phyloP scores from a whole-genome alignment of 2,797 vertebrate genomes.

The Chrysocyon brachyurus region DNA sequence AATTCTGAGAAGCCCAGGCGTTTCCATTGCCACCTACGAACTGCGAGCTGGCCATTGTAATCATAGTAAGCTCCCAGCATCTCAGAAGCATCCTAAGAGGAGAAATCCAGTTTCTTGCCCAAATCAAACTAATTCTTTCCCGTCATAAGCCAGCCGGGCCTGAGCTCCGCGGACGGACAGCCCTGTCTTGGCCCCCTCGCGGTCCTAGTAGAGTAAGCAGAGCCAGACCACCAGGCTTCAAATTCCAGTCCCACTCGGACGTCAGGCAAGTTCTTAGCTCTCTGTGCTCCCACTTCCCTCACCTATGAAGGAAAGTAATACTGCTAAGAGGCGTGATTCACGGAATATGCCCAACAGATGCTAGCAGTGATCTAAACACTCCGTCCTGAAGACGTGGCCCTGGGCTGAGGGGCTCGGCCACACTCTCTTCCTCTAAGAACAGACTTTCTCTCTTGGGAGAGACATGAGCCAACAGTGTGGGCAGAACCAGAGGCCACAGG shows the following conservation, averaged over 20 bases:
- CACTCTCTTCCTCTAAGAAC: background rate
- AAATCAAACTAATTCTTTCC: background rate
- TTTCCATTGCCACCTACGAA: background rate
- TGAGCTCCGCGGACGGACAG: background rate
- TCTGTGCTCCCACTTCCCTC: background rate
- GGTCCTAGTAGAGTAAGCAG: background rate
- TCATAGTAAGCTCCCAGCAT: background rate
- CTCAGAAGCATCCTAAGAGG: background rate
- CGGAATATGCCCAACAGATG: background rate
- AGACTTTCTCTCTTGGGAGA: background rate
- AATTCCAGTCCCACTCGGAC: background rate
- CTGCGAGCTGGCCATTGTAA: background rate
- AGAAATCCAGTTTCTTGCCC: background rate
- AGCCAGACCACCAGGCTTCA: background rate
- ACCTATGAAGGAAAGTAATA: background rate
- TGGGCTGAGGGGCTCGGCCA: background rate
- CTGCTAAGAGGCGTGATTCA: background rate
- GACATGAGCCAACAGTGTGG: background rate
- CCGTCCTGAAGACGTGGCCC: background rate
- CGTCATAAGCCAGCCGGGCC: background rate
- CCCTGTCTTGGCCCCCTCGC: background rate
- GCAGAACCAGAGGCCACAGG: conserved; percentile 42
- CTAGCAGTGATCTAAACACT: background rate
- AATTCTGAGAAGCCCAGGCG: background rate
- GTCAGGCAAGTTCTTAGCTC: background rate